Percentiles rank a stretch among this genome's conserved stretches.
These are phyloP conservation scores for Scomberomorus guttatus DNA, from an alignment of 2,797 vertebrate species.

Conservation along the genomic window DNA sequence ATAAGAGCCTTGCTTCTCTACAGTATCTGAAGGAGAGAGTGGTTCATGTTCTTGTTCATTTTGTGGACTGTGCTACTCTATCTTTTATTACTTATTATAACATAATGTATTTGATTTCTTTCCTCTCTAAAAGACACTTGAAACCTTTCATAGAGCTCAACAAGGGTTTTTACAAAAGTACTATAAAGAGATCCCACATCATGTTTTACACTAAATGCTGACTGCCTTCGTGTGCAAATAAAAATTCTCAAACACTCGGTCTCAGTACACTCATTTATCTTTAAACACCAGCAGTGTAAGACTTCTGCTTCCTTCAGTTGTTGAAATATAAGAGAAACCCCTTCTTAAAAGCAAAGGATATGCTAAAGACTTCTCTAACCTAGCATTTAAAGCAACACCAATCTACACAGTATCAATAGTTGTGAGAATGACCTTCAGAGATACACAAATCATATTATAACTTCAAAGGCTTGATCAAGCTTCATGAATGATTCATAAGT, in stretches of 20 bases:
- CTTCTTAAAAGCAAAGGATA: neutral
- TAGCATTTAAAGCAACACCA: conserved; percentile 22
- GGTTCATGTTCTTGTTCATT: neutral
- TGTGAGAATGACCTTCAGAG: conserved; percentile 57
- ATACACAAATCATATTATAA: conserved; percentile 57
- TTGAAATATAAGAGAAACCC: neutral
- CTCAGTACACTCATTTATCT: conserved; percentile 36
- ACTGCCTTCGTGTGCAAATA: conserved; percentile 38
- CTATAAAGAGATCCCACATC: conserved; percentile 30
- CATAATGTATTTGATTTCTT: conserved; percentile 28
- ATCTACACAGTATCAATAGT: conserved; percentile 33
- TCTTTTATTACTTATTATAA: conserved; percentile 32
- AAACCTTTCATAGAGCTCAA: conserved; percentile 27
- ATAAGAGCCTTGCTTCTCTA: conserved; percentile 3
- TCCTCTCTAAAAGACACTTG: conserved; percentile 22
- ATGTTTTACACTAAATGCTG: conserved; percentile 30
- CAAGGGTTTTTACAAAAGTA: conserved; percentile 8
- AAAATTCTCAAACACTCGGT: neutral
- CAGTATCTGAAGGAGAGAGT: conserved; percentile 19
- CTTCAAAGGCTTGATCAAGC: conserved; percentile 64
- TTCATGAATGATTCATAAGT: conserved; percentile 61
- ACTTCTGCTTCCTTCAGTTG: conserved; percentile 8
- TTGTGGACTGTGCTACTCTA: neutral
- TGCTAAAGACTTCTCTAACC: conserved; percentile 2
- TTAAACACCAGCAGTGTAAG: conserved; percentile 21